Percentiles rank a stretch among this genome's conserved stretches.
Conservation (phyloP, 2,888 invertebrate genomes). For the Taphrorychus bicolor region DNA sequence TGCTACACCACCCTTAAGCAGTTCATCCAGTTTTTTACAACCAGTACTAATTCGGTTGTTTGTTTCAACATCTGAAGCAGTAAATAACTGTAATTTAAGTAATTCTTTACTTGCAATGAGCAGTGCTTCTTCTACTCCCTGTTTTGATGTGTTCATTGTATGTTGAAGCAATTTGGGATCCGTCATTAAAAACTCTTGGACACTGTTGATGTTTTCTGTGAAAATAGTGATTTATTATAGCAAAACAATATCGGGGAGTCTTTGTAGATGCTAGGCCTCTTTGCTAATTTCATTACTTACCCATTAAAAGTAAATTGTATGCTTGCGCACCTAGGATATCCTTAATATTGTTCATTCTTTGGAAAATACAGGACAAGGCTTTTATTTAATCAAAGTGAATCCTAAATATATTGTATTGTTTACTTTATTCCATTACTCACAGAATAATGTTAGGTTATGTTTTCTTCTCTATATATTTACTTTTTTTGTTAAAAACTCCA, state of each 20-base stretch:
- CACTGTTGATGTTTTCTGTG: conserved; percentile 10
- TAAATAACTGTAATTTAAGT: conserved; percentile 20
- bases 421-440: no score
- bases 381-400: no score
- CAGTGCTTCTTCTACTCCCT: neutral
- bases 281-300: no score
- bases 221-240: neutral
- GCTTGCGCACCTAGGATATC: no score
- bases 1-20: conserved; percentile 73
- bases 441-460: no score
- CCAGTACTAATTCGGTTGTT: conserved; percentile 62
- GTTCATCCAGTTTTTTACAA: conserved; percentile 66
- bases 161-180: conserved; percentile 10
- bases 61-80: conserved; percentile 45
- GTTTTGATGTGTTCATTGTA: conserved; percentile 8
- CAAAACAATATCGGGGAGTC: no score
- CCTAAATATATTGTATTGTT: no score
- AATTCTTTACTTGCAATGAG: conserved; percentile 16
- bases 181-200: conserved; percentile 8
- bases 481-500: no score
- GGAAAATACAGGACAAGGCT: no score
- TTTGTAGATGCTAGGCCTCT: no score
- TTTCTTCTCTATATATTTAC: no score
- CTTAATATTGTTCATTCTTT: no score
- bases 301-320: neutral